phyloP scores from a whole-genome alignment of 2,113 vertebrate genomes.

The Rallus limicola region DNA sequence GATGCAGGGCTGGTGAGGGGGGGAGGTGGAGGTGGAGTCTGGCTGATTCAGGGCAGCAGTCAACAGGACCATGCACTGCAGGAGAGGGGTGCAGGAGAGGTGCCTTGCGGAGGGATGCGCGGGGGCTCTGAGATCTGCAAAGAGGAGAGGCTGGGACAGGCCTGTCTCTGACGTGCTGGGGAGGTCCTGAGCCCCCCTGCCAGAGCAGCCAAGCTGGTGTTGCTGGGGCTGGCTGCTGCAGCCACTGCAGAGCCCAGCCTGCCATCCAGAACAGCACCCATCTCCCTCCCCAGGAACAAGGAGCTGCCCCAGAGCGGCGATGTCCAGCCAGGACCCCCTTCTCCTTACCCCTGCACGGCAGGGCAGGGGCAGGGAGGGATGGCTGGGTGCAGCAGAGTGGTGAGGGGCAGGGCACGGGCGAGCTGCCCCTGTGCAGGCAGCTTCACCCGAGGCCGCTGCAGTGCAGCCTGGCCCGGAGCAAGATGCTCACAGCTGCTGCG shows the following conservation, averaged over 20 bases:
- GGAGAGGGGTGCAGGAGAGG: too few species aligned
- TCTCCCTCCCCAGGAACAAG: neutral
- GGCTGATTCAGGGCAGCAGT: neutral
- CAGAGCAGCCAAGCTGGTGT: neutral
- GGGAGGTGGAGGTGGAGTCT: accelerated
- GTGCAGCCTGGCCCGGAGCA: neutral
- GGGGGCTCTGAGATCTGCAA: neutral
- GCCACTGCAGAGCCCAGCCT: neutral
- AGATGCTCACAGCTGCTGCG: neutral
- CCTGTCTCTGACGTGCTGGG: accelerated
- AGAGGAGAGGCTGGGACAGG: neutral
- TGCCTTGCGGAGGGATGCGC: neutral
- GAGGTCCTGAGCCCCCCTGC: neutral
- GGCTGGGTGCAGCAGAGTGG: accelerated
- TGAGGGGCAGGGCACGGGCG: neutral
- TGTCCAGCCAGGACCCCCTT: neutral
- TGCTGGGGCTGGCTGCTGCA: neutral
- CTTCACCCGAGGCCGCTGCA: neutral
- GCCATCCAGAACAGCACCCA: neutral
- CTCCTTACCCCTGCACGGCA: neutral
- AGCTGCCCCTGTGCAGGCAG: neutral
- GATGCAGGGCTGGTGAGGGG: neutral
- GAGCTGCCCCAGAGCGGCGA: accelerated
- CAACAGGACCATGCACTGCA: neutral
- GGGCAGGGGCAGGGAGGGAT: neutral